Conservation (phyloP, 2,113 vertebrate species). For the Stegostoma tigrinum region DNA sequence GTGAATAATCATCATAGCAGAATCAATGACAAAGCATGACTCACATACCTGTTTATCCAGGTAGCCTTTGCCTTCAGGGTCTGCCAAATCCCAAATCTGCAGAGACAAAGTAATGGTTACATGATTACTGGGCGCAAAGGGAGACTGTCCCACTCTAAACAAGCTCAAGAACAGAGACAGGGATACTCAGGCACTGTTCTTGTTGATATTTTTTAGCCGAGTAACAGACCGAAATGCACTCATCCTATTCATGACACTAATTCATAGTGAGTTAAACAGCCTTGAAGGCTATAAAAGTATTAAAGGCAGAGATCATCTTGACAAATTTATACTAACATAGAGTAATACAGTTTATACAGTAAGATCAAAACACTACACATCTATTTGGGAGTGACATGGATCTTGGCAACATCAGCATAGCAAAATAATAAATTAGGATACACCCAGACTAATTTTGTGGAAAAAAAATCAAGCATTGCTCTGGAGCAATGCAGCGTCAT, state of each 20-base stretch:
- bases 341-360: too few relatives aligned
- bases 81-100: constrained; percentile 97
- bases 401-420: not conserved
- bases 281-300: constrained; percentile 19
- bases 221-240: not conserved
- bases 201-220: not conserved
- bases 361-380: not conserved
- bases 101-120: not conserved
- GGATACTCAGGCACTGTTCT: not conserved
- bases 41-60: constrained; percentile 87
- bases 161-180: not conserved
- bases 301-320: not conserved
- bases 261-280: not conserved
- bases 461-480: not conserved
- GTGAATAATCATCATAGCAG: not conserved
- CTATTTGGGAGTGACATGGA: too few relatives aligned
- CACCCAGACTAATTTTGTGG: not conserved
- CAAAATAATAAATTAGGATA: not conserved
- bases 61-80: constrained; percentile 92
- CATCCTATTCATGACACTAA: not conserved
- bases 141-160: too few relatives aligned
- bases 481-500: not conserved
- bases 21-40: not conserved
- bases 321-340: not conserved
- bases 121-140: not conserved